Evolutionary conservation across 2,113 vertebrate species (phyloP).

Genomic region (Ciconia maguari): DNA sequence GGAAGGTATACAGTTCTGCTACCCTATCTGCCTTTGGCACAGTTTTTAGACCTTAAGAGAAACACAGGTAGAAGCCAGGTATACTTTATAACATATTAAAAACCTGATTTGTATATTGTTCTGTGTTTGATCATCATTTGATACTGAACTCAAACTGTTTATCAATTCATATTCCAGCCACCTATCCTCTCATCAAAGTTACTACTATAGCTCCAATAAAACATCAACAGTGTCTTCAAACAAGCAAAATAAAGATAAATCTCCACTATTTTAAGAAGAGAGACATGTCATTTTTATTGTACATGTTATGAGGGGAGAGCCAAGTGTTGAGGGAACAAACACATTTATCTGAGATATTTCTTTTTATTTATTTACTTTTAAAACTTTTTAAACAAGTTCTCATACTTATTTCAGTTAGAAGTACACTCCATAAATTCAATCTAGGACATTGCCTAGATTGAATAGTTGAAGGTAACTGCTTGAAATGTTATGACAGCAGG

Average conservation of each 20-base stretch:
- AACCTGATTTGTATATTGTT: not conserved
- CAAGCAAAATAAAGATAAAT: not conserved
- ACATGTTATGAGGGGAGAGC: not conserved
- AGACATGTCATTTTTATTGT: not conserved
- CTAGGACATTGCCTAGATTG: not conserved
- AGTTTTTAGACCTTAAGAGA: not conserved
- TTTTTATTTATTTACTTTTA: not conserved
- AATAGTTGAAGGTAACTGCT: not conserved
- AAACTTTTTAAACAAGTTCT: not conserved
- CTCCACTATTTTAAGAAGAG: not conserved
- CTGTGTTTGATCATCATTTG: not conserved
- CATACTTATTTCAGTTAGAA: not conserved
- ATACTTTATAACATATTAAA: not conserved
- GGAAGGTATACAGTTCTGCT: not conserved
- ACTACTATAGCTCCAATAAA: not conserved
- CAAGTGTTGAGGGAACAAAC: not conserved
- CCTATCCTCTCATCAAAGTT: not conserved
- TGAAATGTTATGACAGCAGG: not conserved
- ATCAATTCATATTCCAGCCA: not conserved
- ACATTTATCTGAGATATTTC: not conserved
- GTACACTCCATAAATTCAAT: not conserved
- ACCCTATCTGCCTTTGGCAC: not conserved
- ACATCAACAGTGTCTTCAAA: not conserved
- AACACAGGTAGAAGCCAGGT: not conserved
- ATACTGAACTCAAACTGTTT: not conserved